Base-by-base conservation (phyloP, 2,113 vertebrate species). In the Brachionichthys hirsutus region DNA sequence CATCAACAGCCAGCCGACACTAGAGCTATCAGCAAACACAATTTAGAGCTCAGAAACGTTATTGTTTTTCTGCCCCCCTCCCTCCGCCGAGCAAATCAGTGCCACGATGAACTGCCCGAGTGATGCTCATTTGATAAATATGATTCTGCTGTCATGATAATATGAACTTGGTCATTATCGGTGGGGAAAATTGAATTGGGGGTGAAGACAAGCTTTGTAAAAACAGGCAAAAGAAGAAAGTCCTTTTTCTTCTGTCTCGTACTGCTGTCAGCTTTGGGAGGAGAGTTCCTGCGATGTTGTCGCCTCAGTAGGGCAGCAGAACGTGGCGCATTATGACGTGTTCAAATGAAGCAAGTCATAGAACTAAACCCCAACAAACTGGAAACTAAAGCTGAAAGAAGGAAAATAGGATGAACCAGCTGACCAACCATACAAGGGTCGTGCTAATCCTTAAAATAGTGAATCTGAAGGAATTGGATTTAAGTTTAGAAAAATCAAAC, bases 1-100 rank as follows among this genome's bases (percentile, higher is more conserved):
- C 84, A 90, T 90, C 88, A 90, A 83, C 87, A 88, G 82, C 83
- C 79, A 86, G 81, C 81, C 80, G 84, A 84, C 85, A 84, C 80
- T 54, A 73, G 83, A 42, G 76, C 81, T 82, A 90, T 87, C 86
- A 89, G 82, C 80, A 87, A 88, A 88, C 84, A 85, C 82, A 90
- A 89, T 89, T 88, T 86, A 80, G 80, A 85, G 78, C 69, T 80
- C 63, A 61, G 82, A 64, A 82, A 89, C 84, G 82, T 87, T 88
- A 86, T 85, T 85, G 83, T 87, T 85, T 81, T 74, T 70, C 75
- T 73, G 24, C 64, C 46, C 38, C 14, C 70, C 64, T 43, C 38
- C 14, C 70, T 67, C 59, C 64, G 67, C 67, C 56, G 52, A 82
- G 76, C 17, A 4, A 72, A 67, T 77, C 71, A 54, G 54, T 67